Conservation (phyloP, 2,797 vertebrate genomes). For the Pangasius mekongensis region DNA sequence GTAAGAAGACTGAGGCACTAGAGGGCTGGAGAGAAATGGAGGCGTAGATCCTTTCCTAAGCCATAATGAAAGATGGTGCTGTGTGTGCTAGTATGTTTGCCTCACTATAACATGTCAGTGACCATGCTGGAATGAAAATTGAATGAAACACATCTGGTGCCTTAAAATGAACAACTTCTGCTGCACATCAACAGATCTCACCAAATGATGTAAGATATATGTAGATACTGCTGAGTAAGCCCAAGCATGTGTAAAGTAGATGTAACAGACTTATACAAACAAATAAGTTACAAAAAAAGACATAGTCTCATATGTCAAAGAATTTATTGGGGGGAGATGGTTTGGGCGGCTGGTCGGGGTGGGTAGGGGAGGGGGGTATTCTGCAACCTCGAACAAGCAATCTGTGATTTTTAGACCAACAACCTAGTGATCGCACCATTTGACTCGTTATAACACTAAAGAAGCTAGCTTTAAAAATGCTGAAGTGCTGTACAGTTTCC, state of each 20-base stretch:
- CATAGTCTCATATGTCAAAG: background rate
- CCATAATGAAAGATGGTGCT: slow-evolving; percentile 15
- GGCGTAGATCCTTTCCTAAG: slow-evolving; percentile 9
- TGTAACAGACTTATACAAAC: slow-evolving; percentile 2
- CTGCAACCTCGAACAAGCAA: background rate
- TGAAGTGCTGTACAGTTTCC: background rate
- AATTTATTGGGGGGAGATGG: background rate
- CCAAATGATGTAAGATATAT: background rate
- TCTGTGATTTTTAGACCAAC: background rate
- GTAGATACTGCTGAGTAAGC: background rate
- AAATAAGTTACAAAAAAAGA: background rate
- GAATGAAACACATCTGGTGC: slow-evolving; percentile 20
- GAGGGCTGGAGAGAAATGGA: slow-evolving; percentile 28
- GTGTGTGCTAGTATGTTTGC: slow-evolving; percentile 7
- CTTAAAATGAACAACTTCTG: background rate
- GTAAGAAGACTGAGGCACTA: slow-evolving; percentile 26
- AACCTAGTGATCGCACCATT: background rate
- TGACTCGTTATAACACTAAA: background rate
- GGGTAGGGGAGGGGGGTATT: background rate
- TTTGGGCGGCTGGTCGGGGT: background rate
- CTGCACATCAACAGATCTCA: background rate
- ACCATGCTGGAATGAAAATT: slow-evolving; percentile 1
- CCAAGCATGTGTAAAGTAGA: background rate
- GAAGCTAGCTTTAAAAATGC: background rate
- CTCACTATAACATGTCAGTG: slow-evolving; percentile 17